Evolutionary conservation across 2,888 invertebrate genomes (phyloP).

Genomic region (Mimas tiliae): DNA sequence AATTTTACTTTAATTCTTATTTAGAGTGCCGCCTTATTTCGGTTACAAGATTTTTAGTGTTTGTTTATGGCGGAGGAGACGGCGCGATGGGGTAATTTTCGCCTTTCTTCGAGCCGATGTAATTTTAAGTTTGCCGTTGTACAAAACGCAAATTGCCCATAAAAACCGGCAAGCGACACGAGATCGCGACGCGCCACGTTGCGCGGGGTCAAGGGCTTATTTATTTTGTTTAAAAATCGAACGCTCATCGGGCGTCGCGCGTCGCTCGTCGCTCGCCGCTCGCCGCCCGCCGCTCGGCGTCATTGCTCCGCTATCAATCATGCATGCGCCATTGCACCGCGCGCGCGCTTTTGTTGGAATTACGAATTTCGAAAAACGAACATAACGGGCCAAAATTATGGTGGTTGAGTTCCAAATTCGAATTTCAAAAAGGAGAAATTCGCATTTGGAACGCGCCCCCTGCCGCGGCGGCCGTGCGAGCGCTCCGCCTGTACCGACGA

Average conservation of each 20-base stretch:
- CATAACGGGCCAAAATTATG: slow-evolving; percentile 64
- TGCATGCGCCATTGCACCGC: slow-evolving; percentile 81
- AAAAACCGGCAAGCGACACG: slow-evolving; percentile 33
- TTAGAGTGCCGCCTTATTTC: slow-evolving; percentile 82
- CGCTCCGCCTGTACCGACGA: slow-evolving; percentile 47
- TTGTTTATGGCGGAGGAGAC: slow-evolving; percentile 80
- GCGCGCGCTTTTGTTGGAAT: slow-evolving; percentile 80
- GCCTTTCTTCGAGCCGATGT: slow-evolving; percentile 45
- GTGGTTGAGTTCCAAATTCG: slow-evolving; percentile 69
- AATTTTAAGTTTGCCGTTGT: slow-evolving; percentile 54
- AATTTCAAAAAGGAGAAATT: slow-evolving; percentile 47
- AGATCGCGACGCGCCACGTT: slow-evolving; percentile 7
- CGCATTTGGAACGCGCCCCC: slow-evolving; percentile 61
- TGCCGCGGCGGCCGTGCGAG: slow-evolving; percentile 58
- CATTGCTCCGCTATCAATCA: slow-evolving; percentile 81
- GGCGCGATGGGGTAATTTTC: slow-evolving; percentile 72
- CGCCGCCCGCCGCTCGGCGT: slow-evolving; percentile 67
- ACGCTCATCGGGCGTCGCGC: slow-evolving; percentile 53
- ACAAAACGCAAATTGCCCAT: slow-evolving; percentile 66
- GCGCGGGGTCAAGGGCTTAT: slow-evolving; percentile 74
- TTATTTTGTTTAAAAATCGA: slow-evolving; percentile 63
- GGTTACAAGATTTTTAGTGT: slow-evolving; percentile 84
- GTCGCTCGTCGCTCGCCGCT: slow-evolving; percentile 46
- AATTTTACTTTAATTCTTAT: slow-evolving; percentile 84
- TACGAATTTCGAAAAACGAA: slow-evolving; percentile 81